phyloP scores from a whole-genome alignment of 2,113 vertebrate genomes.

The Marmota monax region DNA sequence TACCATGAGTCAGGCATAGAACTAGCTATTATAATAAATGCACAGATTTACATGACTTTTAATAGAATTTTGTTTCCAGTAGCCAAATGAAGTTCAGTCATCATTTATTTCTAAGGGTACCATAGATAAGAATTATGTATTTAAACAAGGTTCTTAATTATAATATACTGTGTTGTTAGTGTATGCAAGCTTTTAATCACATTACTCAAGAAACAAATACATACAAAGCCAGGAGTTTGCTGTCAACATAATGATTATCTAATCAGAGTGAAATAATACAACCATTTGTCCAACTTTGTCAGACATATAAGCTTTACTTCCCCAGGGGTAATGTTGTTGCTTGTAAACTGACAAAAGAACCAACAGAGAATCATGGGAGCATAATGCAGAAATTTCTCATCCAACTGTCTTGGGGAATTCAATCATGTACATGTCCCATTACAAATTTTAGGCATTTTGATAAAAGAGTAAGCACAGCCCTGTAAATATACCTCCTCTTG shows the following conservation, averaged over 20 bases:
- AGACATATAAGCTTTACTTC: background rate
- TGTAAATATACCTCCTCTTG: background rate
- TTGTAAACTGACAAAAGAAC: background rate
- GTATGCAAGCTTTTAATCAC: constrained; percentile 47
- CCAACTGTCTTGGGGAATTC: background rate
- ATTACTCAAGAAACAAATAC: constrained; percentile 50
- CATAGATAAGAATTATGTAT: constrained; percentile 7
- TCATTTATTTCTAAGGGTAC: constrained; percentile 30
- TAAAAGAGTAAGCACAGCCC: background rate
- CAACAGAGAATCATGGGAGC: background rate
- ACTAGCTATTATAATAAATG: background rate
- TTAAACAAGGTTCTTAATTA: constrained; percentile 66
- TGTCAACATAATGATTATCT: constrained; percentile 50
- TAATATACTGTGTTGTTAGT: constrained; percentile 36
- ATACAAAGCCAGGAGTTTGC: constrained; percentile 46
- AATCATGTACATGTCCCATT: background rate
- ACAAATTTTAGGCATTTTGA: background rate
- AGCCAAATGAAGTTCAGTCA: constrained; percentile 18
- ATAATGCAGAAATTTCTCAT: background rate
- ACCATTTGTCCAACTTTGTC: constrained; percentile 36
- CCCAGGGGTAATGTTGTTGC: background rate
- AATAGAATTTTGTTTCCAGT: background rate
- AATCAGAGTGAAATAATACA: constrained; percentile 15
- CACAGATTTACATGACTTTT: background rate
- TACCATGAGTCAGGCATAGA: background rate